A percentile compares a stretch with the other conserved stretches of the same genome.
These are phyloP conservation scores for Stictonetta naevosa DNA, from an alignment of 2,113 vertebrate species.

Conservation along the genomic window DNA sequence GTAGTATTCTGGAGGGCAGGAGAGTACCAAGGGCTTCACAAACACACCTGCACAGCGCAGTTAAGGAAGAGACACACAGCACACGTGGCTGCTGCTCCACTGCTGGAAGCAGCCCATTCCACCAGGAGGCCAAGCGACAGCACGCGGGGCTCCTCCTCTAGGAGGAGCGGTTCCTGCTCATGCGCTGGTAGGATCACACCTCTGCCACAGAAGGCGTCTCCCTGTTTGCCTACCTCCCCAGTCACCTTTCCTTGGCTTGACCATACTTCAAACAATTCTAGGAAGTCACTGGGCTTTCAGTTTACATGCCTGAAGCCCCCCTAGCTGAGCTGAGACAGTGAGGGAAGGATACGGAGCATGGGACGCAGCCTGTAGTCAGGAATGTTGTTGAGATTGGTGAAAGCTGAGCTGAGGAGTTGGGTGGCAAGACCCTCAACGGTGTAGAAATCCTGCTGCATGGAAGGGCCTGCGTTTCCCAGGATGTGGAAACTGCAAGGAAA, in stretches of 20 bases:
- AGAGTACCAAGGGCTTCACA: slow-evolving; percentile 90
- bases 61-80: slow-evolving; percentile 77
- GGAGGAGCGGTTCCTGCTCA: not conserved
- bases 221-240: not conserved
- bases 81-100: not conserved
- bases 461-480: slow-evolving; percentile 88
- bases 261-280: not conserved
- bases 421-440: slow-evolving; percentile 85
- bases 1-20: slow-evolving; percentile 89
- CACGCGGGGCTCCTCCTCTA: not conserved
- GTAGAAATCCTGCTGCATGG: slow-evolving; percentile 94
- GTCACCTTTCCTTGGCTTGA: not conserved
- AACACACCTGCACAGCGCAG: slow-evolving; percentile 82
- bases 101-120: not conserved
- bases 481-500: slow-evolving; percentile 85
- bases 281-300: not conserved
- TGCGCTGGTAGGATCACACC: not conserved
- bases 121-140: not conserved
- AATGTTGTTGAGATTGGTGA: slow-evolving; percentile 88
- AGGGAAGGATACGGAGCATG: slow-evolving; percentile 93
- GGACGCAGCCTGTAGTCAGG: slow-evolving; percentile 92
- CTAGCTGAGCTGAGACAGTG: not conserved
- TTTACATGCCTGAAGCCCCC: not conserved
- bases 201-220: not conserved
- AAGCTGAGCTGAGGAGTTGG: slow-evolving; percentile 87